Base-by-base conservation (phyloP, 2,888 invertebrate species). In the Ctenicera cuprea region DNA sequence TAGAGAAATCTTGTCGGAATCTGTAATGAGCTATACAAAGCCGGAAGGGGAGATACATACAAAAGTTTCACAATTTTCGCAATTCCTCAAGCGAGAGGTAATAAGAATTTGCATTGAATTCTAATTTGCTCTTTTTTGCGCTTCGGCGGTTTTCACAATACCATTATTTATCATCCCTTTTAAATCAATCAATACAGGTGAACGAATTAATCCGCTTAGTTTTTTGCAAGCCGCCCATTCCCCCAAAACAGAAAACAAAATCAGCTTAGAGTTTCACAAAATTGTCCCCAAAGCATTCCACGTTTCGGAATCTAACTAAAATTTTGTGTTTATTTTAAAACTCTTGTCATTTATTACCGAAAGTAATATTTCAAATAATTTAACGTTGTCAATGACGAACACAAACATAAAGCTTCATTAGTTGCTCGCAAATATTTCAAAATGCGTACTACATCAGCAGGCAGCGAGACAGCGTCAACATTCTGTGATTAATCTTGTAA, bases 21-120 rank as follows among this genome's bases (percentile, higher is more conserved):
- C 65, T 63, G 63, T 75, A 75, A 75, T 75, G 59, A 75, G 72
- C 71, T 68, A 67, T 73, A 64, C 59, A 71, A 71, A 67, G 71
- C 71, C 38, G 63, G 50, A 69, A 73, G 57, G 33, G 57, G 37
- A 64, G 57, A 71, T 72, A 72, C 72, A 65, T 67, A 66, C 52
- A 64, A 75, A 72, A 73, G 75, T 75, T 75, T 72, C 62, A 64
- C 65, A 75, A 69, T 69, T 73, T 73, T 63, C 41, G 41, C 61
- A 62, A 72, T 72, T 65, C 61, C 50, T 50, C 57, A 68, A 69
- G 63, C 67, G 62, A 66, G 43, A 63, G 38, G 67, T 62, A 64
- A 59, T 71, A 65, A 64, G 54, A 69, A 73, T 65, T 73, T 70
- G 64, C 69, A 70, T 70, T 73, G 63, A 73, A 64, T 73, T 67